Conservation (phyloP, 2,113 vertebrate species). For the Corydoras maculifer region DNA sequence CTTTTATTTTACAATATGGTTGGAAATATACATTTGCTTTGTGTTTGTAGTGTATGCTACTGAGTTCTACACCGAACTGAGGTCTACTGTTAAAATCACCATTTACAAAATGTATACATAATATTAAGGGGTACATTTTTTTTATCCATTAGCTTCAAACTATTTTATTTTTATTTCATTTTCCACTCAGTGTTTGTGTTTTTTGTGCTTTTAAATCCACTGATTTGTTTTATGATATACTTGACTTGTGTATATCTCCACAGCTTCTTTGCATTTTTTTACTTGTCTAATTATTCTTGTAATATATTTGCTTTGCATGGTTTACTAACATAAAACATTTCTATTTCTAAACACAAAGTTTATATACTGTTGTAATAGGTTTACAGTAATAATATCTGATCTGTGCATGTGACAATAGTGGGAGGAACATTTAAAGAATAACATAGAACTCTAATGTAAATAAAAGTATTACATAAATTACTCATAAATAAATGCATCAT, state of each 20-base stretch:
- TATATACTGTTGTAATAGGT: slow-evolving; percentile 26
- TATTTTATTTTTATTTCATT: slow-evolving; percentile 24
- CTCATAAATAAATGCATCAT: slow-evolving; percentile 24
- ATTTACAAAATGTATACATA: slow-evolving; percentile 14
- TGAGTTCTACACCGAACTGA: slow-evolving; percentile 14
- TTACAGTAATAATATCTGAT: slow-evolving; percentile 44
- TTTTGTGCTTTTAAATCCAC: slow-evolving; percentile 25
- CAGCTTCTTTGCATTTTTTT: slow-evolving; percentile 45
- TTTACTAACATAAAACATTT: slow-evolving; percentile 54
- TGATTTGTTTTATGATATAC: slow-evolving; percentile 42
- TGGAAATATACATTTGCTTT: slow-evolving; percentile 17
- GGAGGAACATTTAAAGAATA: slow-evolving; percentile 47
- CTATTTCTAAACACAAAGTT: slow-evolving; percentile 47
- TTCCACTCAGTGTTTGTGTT: slow-evolving; percentile 41
- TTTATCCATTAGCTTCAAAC: slow-evolving; percentile 38
- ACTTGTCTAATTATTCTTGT: slow-evolving; percentile 50
- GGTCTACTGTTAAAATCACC: slow-evolving; percentile 14
- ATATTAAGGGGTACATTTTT: slow-evolving; percentile 4
- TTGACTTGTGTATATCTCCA: slow-evolving; percentile 56
- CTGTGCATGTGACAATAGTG: slow-evolving; percentile 45
- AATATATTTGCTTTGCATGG: slow-evolving; percentile 61
- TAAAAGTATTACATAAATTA: slow-evolving; percentile 61
- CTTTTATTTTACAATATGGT: not conserved
- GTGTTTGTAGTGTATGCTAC: slow-evolving; percentile 19
- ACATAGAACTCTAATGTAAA: slow-evolving; percentile 63